These are phyloP conservation scores for Oxystoma pomonae DNA, from an alignment of 2,888 invertebrate species.

Conservation along the genomic window DNA sequence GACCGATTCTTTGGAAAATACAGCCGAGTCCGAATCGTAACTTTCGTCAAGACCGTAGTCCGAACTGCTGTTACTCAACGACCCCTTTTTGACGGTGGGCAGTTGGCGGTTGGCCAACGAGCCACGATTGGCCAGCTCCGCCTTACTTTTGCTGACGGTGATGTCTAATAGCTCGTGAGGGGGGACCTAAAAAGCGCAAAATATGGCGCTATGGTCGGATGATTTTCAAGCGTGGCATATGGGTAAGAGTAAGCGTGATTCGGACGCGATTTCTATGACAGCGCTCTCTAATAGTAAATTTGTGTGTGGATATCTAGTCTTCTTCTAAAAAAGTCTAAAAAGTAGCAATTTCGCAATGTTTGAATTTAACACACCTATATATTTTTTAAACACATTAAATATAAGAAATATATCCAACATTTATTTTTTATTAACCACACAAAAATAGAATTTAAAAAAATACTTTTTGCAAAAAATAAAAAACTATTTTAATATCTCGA, in stretches of 20 bases:
- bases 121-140: conserved; percentile 79
- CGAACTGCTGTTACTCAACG: conserved; percentile 56
- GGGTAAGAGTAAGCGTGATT: not conserved
- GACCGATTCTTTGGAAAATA: conserved; percentile 52
- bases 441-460: no score
- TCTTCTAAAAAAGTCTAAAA: no score
- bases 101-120: conserved; percentile 69
- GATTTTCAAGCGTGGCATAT: not conserved
- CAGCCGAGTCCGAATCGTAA: conserved; percentile 56
- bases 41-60: conserved; percentile 77
- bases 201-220: not conserved
- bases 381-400: no score
- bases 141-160: conserved; percentile 78
- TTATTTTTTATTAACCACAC: no score
- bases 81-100: conserved; percentile 55
- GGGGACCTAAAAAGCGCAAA: conserved; percentile 53
- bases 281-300: no score
- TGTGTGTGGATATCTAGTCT: no score
- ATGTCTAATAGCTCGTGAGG: conserved; percentile 84
- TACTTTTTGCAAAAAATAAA: no score
- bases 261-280: no score
- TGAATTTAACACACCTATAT: no score
- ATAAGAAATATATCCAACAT: no score
- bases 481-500: no score
- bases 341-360: no score